Conservation (phyloP, 2,113 vertebrate genomes). For the Eupsittula cactorum region DNA sequence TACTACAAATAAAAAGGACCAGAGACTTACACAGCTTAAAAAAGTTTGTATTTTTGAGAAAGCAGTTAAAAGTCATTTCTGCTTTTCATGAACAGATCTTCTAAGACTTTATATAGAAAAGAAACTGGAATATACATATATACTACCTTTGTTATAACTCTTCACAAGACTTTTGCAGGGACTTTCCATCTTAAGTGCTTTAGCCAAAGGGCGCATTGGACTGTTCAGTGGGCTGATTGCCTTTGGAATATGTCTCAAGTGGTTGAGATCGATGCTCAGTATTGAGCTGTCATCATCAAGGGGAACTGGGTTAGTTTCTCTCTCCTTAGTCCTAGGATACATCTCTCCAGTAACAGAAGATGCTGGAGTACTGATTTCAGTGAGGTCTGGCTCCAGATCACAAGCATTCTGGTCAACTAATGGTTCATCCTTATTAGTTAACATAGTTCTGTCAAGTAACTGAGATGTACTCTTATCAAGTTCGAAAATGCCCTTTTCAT, state of each 20-base stretch:
- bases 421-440: not conserved
- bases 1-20: not conserved
- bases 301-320: conserved; percentile 53
- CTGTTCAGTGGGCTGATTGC: conserved; percentile 93
- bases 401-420: conserved; percentile 32
- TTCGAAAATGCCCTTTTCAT: not conserved
- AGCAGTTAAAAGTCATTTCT: not conserved
- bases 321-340: conserved; percentile 46
- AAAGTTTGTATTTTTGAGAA: not conserved
- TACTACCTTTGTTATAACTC: conserved; percentile 85
- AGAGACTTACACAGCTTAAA: not conserved
- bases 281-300: conserved; percentile 92
- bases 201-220: conserved; percentile 82
- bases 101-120: not conserved
- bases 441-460: not conserved
- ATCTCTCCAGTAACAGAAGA: conserved; percentile 40
- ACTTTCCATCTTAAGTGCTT: conserved; percentile 73
- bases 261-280: conserved; percentile 87
- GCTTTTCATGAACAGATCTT: not conserved
- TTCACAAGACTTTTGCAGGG: conserved; percentile 79
- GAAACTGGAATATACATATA: not conserved
- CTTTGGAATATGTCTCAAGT: conserved; percentile 86
- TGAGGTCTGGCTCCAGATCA: conserved; percentile 60
- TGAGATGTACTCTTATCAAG: not conserved
- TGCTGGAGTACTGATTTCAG: conserved; percentile 6